Evolutionary conservation across 2,888 invertebrate species (phyloP), one percentile per base, ranked within the genome.

Genomic region (Sphecodes monilicornis): DNA sequence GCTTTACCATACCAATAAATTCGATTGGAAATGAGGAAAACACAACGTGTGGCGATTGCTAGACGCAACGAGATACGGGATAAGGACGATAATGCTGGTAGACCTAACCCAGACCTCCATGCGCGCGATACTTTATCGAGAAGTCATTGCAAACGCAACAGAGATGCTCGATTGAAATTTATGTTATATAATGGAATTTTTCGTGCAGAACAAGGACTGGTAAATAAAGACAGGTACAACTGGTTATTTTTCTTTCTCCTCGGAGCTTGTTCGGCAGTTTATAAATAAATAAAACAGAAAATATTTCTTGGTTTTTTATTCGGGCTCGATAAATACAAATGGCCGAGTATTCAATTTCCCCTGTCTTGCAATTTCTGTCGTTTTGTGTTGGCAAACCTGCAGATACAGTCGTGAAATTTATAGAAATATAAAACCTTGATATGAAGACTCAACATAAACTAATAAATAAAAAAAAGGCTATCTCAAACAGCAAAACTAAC

Each of bases 101-200:
- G 50, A 32, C 50, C 26, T 39, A 68, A 39, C 39, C 57, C 54
- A 54, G 50, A 71, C 69, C 70, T 83, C 70, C 64, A 73, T 46
- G 43, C 57, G 41, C 70, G 80, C 43, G 84, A 76, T 87, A 86
- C 76, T 76, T 87, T 80, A 84, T 84, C 79, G 79, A 75, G 57
- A 74, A 82, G 46, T 74, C 69, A n/a, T 60, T 36, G 29, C n/a
- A 69, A 43, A 26, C 26, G 69, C 32, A 70, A n/a, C 69, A 76
- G 26, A 68, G 78, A 68, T 43, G 71, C 85, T 76, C 66, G 70
- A 66, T 22, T 66, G 72, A 60, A 86, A 86, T 86, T 86, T 85
- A 86, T 76, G 73, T 64, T 39, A 78, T 54, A 64, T 73, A 72
- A 76, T 50, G 71, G 22, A 71, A 66, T 80, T 85, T 75, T 78